Evolutionary conservation across 2,888 invertebrate species (phyloP).

Genomic region (Ennomos erosarius): DNA sequence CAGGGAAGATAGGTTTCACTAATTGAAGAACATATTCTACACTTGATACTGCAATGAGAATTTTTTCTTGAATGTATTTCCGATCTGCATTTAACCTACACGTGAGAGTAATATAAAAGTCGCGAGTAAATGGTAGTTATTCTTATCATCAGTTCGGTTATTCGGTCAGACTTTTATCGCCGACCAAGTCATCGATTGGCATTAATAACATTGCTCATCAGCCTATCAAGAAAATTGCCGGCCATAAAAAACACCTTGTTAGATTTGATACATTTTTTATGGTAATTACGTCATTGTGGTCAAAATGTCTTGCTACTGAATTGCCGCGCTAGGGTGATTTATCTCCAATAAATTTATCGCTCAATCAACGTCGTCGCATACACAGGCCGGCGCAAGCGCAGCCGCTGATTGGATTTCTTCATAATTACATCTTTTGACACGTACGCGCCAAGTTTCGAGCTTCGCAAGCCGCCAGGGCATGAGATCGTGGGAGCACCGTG

Average conservation of each 20-base stretch:
- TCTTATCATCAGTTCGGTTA: neutral
- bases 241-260: conserved; percentile 36
- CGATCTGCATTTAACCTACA: no score
- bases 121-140: conserved; percentile 2
- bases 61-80: neutral
- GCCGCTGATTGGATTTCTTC: conserved; percentile 83
- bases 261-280: conserved; percentile 45
- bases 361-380: conserved; percentile 74
- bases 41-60: no score
- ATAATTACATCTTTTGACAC: conserved; percentile 85
- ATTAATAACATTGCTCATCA: conserved; percentile 13
- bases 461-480: conserved; percentile 73
- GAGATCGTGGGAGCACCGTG: conserved; percentile 84
- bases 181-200: conserved; percentile 9
- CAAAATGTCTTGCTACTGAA: conserved; percentile 70
- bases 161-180: conserved; percentile 3
- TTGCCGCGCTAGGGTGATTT: conserved; percentile 78
- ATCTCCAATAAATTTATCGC: conserved; percentile 81
- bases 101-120: neutral
- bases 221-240: conserved; percentile 22
- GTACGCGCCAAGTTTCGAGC: conserved; percentile 83
- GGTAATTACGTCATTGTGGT: conserved; percentile 35
- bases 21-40: neutral
- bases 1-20: conserved; percentile 11
- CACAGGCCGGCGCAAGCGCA: conserved; percentile 63